Percentiles rank a stretch among this genome's conserved stretches.
Evolutionary conservation across 2,113 vertebrate genomes (phyloP).

Genomic region (Pangasianodon gigas): DNA sequence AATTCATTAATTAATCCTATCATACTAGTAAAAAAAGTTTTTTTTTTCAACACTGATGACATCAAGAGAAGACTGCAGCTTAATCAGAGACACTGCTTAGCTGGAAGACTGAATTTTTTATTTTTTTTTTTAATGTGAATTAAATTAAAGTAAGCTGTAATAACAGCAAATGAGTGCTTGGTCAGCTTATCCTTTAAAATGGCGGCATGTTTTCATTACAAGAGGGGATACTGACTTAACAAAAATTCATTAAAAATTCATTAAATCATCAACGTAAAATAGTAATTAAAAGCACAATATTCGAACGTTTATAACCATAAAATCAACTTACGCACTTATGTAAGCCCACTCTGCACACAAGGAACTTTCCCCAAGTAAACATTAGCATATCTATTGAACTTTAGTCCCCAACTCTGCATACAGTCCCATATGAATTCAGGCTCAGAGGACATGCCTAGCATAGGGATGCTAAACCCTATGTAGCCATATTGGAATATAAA

Average conservation of each 20-base stretch:
- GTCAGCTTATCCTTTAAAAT: not conserved
- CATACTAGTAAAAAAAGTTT: not conserved
- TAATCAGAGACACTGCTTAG: slow-evolving; percentile 5
- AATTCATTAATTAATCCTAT: not conserved
- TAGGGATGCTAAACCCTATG: not conserved
- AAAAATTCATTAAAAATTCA: not conserved
- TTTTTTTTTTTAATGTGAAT: not conserved
- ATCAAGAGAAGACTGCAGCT: not conserved
- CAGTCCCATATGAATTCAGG: not conserved
- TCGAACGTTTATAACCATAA: not conserved
- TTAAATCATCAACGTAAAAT: not conserved
- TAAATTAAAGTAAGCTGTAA: not conserved
- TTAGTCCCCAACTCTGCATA: not conserved
- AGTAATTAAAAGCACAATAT: not conserved
- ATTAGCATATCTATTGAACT: not conserved
- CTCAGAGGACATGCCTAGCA: not conserved
- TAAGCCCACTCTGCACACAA: not conserved
- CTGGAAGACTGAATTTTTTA: not conserved
- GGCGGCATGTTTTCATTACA: not conserved
- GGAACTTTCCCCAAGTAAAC: not conserved
- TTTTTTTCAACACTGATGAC: not conserved
- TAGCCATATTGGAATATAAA: slow-evolving; percentile 35
- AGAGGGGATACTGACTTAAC: not conserved
- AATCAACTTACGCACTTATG: not conserved
- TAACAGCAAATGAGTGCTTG: not conserved